A percentile compares a stretch with the other conserved stretches of the same genome.
Conservation (phyloP, 2,888 invertebrate species). For the Drosophila setosimentum region DNA sequence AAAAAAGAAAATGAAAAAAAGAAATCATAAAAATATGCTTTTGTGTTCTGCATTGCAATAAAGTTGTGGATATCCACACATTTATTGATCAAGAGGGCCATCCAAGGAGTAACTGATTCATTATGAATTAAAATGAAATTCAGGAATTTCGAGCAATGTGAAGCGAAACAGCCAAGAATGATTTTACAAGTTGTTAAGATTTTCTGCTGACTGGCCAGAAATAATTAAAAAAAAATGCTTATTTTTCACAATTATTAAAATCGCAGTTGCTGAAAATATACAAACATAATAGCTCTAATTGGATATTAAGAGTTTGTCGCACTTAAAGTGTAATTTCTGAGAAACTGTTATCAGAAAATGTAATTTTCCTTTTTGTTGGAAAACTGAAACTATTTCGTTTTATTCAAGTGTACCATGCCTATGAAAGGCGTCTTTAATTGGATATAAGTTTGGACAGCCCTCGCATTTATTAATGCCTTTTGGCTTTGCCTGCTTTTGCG, state of each 20-base stretch:
- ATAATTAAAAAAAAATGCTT: background rate
- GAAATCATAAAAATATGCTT: slow-evolving; percentile 42
- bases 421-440: background rate
- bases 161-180: background rate
- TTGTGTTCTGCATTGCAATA: slow-evolving; percentile 48
- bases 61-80: slow-evolving; percentile 42
- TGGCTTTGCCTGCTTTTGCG: slow-evolving; percentile 30
- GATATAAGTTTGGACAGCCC: slow-evolving; percentile 32
- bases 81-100: slow-evolving; percentile 41
- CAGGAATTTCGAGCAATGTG: background rate
- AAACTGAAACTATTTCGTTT: background rate
- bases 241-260: background rate
- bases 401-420: background rate
- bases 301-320: background rate
- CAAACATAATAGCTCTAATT: background rate
- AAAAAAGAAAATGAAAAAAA: background rate
- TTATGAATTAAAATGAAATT: background rate
- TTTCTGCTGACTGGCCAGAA: background rate
- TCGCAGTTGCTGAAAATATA: background rate
- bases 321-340: background rate
- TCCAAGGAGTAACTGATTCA: background rate
- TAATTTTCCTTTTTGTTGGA: background rate
- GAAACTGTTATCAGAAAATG: background rate
- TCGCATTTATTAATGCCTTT: slow-evolving; percentile 46
- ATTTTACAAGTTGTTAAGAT: background rate